Base-by-base conservation (phyloP, 92 coral and sea anemone species). In the Phenganax stokvisi region DNA sequence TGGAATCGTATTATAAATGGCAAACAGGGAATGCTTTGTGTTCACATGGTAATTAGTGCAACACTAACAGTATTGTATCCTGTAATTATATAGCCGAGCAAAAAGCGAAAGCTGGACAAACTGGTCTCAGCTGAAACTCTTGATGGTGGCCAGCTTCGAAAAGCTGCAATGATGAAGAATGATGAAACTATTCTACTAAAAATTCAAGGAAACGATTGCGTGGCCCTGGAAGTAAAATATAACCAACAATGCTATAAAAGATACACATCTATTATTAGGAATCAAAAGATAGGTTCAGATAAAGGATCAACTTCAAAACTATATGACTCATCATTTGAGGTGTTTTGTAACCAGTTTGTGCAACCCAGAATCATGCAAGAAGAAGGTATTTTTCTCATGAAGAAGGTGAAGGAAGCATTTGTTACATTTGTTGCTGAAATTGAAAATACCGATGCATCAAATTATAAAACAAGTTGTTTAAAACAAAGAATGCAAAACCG, bases 391-490 rank as follows among this genome's bases (percentile, higher is more conserved):
- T 59, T 59, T 25, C 12, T 7, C 17, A 59, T 59, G 65, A 59
- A 12, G 0, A 59, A 59, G 20, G 20, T 64, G 9, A 17, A 17
- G 20, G 12, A 28, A 1, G 47, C 6, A 17, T 64, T 64, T 64
- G 70, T 64, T 64, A 64, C 9, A 17, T 17, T 11, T 20, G 70
- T 64, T 64, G 31, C 37, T 3, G 37, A 64, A 64, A 37, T 64
- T 37, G 70, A 64, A 64, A n/a, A 64, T 64, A 37, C 8, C 8
- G 70, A 64, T 64, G 30, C 76, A 71, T 71, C 76, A 51, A 20
- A 3, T 11, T 71, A 53, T 11, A 71, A 71, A 8, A 71, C 76
- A 31, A 71, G 56, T 9, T 2, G 76, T 3, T 71, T 71, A 56
- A 53, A 59, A 12, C 65, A 59, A 17, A 64, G 70, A 10, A 64